phyloP scores from a whole-genome alignment of 2,113 vertebrate genomes.

The Phalacrocorax brasilianus region DNA sequence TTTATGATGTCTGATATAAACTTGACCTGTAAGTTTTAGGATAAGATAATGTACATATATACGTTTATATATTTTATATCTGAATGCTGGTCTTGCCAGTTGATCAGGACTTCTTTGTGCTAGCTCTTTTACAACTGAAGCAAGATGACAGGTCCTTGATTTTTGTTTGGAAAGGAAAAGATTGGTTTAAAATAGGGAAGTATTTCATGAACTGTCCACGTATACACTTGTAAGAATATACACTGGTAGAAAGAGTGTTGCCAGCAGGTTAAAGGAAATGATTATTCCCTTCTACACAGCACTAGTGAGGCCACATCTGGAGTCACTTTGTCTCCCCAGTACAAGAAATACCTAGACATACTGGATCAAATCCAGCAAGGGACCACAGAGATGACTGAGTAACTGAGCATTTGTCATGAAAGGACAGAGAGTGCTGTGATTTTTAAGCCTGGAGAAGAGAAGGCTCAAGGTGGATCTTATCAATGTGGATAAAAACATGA shows the following conservation, averaged over 20 bases:
- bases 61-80: neutral
- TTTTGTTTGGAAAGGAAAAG: neutral
- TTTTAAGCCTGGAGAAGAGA: neutral
- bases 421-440: neutral
- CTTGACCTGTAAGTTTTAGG: neutral
- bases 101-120: neutral
- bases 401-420: neutral
- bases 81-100: neutral
- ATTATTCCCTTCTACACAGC: neutral
- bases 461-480: neutral
- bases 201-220: neutral
- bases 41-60: neutral
- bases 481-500: neutral
- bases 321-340: neutral
- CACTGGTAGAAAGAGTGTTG: neutral
- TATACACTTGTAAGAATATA: neutral
- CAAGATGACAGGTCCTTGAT: neutral
- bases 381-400: neutral
- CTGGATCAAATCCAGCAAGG: neutral
- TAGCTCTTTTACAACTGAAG: neutral
- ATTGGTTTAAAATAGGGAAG: neutral
- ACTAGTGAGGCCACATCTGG: neutral
- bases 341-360: neutral
- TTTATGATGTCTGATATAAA: neutral
- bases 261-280: neutral